Evolutionary conservation across 2,113 vertebrate genomes (phyloP).

Genomic region (Okapia johnstoni): DNA sequence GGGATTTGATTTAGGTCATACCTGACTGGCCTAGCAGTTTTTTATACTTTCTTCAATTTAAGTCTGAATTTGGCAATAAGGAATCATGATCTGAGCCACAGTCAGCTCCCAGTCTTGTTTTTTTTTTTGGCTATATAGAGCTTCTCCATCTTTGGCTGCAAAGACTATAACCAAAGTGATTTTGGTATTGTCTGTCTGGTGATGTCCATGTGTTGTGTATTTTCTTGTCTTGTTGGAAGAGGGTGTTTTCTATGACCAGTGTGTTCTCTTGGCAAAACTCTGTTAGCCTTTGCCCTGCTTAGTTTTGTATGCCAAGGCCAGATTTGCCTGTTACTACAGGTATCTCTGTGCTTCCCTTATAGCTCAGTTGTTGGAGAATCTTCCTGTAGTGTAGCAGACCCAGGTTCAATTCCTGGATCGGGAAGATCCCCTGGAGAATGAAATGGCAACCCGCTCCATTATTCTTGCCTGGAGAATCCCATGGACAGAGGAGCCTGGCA

Average conservation of each 20-base stretch:
- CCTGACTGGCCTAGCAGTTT: not conserved
- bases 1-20: not conserved
- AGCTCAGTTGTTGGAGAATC: not conserved
- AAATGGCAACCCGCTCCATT: not conserved
- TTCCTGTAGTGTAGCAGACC: not conserved
- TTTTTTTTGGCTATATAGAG: not conserved
- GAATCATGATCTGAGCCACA: not conserved
- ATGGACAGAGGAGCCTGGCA: not conserved
- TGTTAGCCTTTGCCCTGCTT: not conserved
- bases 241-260: not conserved
- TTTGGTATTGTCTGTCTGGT: not conserved
- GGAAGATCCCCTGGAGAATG: not conserved
- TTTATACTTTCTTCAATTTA: not conserved
- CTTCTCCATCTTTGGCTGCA: not conserved
- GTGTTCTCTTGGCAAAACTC: not conserved
- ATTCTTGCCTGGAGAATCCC: not conserved
- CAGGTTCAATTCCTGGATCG: accelerated
- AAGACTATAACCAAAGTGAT: not conserved
- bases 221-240: not conserved
- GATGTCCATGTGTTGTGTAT: not conserved
- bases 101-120: not conserved
- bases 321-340: not conserved
- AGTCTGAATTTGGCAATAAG: not conserved
- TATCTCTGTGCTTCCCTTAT: not conserved
- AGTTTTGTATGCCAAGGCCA: not conserved